Base-by-base conservation (phyloP, 1,140 invertebrate genomes). In the Kradibia gibbosae region DNA sequence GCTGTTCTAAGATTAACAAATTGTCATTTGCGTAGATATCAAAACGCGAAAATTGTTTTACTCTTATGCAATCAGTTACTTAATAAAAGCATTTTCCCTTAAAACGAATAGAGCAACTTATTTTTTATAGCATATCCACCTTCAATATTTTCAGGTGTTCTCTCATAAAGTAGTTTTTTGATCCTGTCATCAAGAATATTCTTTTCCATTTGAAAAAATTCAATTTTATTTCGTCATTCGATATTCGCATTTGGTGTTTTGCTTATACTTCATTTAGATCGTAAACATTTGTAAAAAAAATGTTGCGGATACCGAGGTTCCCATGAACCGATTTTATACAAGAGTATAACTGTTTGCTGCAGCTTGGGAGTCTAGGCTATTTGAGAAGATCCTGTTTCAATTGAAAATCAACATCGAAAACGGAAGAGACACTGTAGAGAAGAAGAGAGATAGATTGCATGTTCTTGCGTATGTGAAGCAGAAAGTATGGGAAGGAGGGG, bases 301-400 rank as follows among this genome's bases (percentile, higher is more conserved):
- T 83, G 82, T 83, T 25, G 74, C 48, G 76, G 31, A 45, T 42
- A 3, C 67, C 55, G 53, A 67, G 83, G 86, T 91, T 91, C 89
- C 89, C 90, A 91, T 90, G 86, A 81, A 85, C 87, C 86, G 11
- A n/a, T n/a, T n/a, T n/a, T n/a, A n/a, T n/a, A n/a, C n/a, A n/a
- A 22, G 70, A 28, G 50, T 53, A 72, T 88, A 90, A 88, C 87
- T 89, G 87, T 89, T 86, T 85, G 80, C 84, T 85, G 74, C 81
- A 67, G 72, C 78, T 53, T 82, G 81, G 87, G 86, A 36, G 62
- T 67, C 62, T 39, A 15, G 83, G 70, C 76, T 90, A 88, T 91
- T 91, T 90, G 89, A 90, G 85, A 86, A 88, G 88, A 91, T 91
- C 90, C 90, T 88, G 87, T 91, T 91, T 90, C 90, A 90, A 90